Conservation (phyloP, 2,888 invertebrate species). For the Kryphioiulus occultus region DNA sequence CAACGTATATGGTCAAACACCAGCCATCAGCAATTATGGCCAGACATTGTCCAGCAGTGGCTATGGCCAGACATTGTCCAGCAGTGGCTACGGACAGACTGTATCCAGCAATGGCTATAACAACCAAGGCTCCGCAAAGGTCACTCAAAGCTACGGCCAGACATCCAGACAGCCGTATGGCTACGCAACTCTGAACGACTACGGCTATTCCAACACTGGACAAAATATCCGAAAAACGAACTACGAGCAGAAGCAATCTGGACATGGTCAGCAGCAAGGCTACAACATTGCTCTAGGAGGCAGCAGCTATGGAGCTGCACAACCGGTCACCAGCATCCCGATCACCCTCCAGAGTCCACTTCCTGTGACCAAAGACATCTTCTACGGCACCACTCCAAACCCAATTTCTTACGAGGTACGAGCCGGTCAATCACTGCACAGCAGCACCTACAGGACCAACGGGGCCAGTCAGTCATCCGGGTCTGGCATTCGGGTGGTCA, state of each 20-base stretch:
- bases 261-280: no score
- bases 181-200: not conserved
- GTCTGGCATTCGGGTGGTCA: not conserved
- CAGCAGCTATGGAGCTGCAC: not conserved
- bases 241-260: not conserved
- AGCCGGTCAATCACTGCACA: not conserved
- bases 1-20: not conserved
- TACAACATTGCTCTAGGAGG: not conserved
- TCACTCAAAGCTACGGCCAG: not conserved
- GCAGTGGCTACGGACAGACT: no score
- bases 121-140: no score
- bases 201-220: not conserved
- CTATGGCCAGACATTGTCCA: not conserved
- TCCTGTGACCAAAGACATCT: not conserved
- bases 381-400: not conserved
- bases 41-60: not conserved
- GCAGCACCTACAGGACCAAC: not conserved
- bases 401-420: not conserved
- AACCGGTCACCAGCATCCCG: not conserved
- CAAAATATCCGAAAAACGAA: not conserved
- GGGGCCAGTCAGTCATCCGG: not conserved
- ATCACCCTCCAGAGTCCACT: not conserved
- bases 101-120: no score
- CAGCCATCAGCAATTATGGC: not conserved
- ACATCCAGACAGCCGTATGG: not conserved